A percentile compares a stretch with the other conserved stretches of the same genome.
phyloP scores from a whole-genome alignment of 2,113 vertebrate species.

The Phaethornis superciliosus region DNA sequence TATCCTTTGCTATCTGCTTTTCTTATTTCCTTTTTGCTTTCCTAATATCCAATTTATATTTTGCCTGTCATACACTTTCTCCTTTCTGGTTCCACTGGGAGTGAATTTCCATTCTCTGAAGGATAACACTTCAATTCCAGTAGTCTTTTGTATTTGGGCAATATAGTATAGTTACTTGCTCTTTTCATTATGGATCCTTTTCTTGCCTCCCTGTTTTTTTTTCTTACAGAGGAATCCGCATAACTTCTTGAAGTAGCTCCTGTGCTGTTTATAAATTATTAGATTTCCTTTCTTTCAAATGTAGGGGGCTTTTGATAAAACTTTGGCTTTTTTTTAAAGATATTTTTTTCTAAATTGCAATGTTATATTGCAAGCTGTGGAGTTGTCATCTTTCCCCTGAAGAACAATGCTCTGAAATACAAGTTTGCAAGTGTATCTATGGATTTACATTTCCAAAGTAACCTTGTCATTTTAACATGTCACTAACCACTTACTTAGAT shows the following conservation, averaged over 20 bases:
- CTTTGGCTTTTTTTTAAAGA: background rate
- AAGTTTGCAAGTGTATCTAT: constrained; percentile 31
- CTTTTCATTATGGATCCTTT: background rate
- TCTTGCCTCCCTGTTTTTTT: background rate
- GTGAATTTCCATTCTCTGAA: constrained; percentile 18
- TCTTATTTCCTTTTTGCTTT: constrained; percentile 6
- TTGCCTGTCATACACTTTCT: background rate
- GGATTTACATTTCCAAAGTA: constrained; percentile 39
- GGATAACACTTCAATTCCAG: background rate
- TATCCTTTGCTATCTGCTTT: background rate
- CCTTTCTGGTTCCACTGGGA: background rate
- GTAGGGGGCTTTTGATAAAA: background rate
- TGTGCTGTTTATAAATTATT: constrained; percentile 1
- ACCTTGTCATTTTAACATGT: constrained; percentile 50
- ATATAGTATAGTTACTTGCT: background rate
- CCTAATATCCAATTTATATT: background rate
- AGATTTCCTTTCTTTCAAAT: constrained; percentile 20
- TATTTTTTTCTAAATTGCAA: background rate
- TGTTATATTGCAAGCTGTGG: background rate
- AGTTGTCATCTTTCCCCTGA: background rate
- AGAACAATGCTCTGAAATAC: constrained; percentile 2
- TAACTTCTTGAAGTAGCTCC: constrained; percentile 19
- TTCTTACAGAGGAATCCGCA: background rate
- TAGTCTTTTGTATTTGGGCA: background rate
- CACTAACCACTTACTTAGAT: background rate